These are phyloP conservation scores for Drosophila maculinotata DNA, from an alignment of 2,888 invertebrate genomes.

Conservation along the genomic window DNA sequence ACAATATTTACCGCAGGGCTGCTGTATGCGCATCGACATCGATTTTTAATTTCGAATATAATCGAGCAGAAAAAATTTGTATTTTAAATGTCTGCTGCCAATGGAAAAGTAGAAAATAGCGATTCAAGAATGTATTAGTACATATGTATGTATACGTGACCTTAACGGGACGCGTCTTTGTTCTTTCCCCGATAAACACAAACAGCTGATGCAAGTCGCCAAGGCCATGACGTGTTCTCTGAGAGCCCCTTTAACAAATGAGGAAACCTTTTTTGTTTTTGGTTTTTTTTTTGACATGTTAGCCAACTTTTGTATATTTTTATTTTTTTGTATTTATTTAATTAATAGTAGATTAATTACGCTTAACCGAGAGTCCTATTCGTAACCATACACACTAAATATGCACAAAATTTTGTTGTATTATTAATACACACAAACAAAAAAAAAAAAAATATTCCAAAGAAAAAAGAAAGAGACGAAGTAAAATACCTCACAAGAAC, in stretches of 20 bases:
- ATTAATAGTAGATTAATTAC: slow-evolving; percentile 78
- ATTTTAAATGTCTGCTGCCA: too few relatives aligned
- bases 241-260: neutral
- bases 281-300: slow-evolving; percentile 26
- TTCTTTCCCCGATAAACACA: neutral
- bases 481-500: slow-evolving; percentile 32
- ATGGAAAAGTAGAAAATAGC: neutral
- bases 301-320: slow-evolving; percentile 31
- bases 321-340: slow-evolving; percentile 69
- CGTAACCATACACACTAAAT: slow-evolving; percentile 79
- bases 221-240: slow-evolving; percentile 10
- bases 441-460: too few relatives aligned
- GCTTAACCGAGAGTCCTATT: slow-evolving; percentile 79
- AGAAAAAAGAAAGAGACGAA: slow-evolving; percentile 11
- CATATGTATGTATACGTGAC: neutral
- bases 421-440: slow-evolving; percentile 47
- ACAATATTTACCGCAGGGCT: neutral
- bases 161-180: neutral
- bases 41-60: neutral
- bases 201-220: neutral
- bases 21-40: neutral
- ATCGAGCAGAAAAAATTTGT: slow-evolving; percentile 1
- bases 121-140: neutral
- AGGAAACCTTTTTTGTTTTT: slow-evolving; percentile 9
- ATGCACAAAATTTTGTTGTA: slow-evolving; percentile 72